Conservation (phyloP, 92 coral and sea anemone genomes). For the Galaxea fascicularis region DNA sequence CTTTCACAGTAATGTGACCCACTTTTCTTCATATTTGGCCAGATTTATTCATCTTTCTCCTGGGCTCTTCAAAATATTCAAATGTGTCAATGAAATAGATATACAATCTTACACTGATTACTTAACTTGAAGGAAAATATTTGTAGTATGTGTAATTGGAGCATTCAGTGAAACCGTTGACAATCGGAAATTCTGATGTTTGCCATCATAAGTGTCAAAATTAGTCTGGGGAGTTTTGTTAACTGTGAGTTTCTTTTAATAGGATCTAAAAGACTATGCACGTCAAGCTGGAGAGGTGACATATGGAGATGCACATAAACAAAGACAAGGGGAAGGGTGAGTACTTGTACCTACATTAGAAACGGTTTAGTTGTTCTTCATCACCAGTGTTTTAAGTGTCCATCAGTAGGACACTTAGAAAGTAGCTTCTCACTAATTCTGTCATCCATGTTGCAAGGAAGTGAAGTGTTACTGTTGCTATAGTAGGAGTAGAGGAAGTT, state of each 20-base stretch:
- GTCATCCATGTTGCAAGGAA: no score
- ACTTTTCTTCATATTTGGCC: background rate
- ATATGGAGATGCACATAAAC: slow-evolving; percentile 99
- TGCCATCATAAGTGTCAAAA: background rate
- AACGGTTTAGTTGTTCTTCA: no score
- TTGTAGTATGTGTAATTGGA: no score
- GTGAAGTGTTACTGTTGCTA: no score
- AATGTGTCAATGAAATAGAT: background rate
- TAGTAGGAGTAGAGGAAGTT: no score
- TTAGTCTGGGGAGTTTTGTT: background rate
- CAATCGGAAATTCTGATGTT: background rate
- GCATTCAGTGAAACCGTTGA: no score
- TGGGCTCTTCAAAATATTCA: background rate
- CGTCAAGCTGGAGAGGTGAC: slow-evolving; percentile 98
- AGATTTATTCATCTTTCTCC: background rate
- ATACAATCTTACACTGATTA: no score
- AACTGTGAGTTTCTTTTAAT: slow-evolving; percentile 18
- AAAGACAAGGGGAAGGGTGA: slow-evolving; percentile 95
- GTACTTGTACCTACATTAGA: slow-evolving; percentile 1
- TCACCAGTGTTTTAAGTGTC: no score
- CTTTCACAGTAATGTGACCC: slow-evolving; percentile 19
- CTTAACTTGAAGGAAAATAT: no score
- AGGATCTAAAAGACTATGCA: slow-evolving; percentile 97
- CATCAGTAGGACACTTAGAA: no score
- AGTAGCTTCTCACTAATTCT: no score